Evolutionary conservation across 1,140 invertebrate species (phyloP), one percentile per base, ranked within the genome.

Genomic region (Drosophila repletoides): DNA sequence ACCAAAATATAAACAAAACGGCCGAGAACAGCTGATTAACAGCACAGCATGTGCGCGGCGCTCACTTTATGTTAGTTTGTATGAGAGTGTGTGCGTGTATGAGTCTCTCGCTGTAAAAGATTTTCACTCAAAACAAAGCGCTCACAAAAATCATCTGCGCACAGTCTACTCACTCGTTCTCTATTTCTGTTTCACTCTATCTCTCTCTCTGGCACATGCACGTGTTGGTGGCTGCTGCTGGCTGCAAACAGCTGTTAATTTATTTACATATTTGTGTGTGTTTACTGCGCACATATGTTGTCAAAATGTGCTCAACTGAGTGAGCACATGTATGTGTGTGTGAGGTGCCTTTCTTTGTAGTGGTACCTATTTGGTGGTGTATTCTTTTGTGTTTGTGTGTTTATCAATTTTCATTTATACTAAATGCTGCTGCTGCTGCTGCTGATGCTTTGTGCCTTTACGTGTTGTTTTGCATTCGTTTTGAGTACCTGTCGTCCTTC

Each of bases 1-100:
- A 86, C 34, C 80, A 76, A 86, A 86, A 86, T 72, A 86, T 86
- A 86, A 86, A 86, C 80, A 86, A 86, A 83, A 86, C 80, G 26
- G 60, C 56, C 38, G 59, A 86, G 67, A 86, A 86, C 80, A 86
- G 80, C 80, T 86, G 80, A 86, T 86, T 66, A 76, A 33, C 59
- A 64, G 43, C 56, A 29, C 74, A 86, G 79, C 79, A 64, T 86
- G 80, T 77, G 74, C 58, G 56, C 49, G 65, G 56, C 49, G 65
- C 51, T 68, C 58, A 43, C 52, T 64, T 55, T 19, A 45, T 68
- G 24, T 68, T 53, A 77, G 70, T 58, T 52, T 56, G 48, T 33
- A 31, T 48, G 49, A 12, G 33, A 29, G 29, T 34, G 51, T 41
- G 43, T 24, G 64, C 29, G 46, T 41, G 46, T n/a, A n/a, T 15